Evolutionary conservation across 92 coral and sea anemone genomes (phyloP), one percentile per base, ranked within the genome.

Genomic region (Umimayanthus kanabou): DNA sequence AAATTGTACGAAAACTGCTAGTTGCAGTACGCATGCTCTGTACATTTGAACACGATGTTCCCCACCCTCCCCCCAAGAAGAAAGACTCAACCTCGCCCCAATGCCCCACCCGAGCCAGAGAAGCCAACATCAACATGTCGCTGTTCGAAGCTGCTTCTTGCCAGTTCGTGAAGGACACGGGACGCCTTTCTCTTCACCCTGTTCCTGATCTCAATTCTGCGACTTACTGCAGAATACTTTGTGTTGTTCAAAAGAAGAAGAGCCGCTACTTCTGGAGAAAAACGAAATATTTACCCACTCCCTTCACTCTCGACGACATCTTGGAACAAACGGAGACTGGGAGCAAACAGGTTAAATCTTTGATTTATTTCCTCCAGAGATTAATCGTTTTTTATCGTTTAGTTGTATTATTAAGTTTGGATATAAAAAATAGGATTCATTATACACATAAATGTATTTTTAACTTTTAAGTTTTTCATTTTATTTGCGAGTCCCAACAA

Each of bases 161-260:
- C 50, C 99, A 97, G 85, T 93, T 97, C 65, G 98, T 97, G 20
- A 97, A 95, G 81, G 98, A 97, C 45, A 94, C 96, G 16, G 98
- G 98, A 14, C 86, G 98, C 47, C 81, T 90, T 8, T 90, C 97
- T 15, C 92, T 97, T 43, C 94, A 85, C 77, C 90, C 99, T 10
- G 94, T 95, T 6, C 88, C 81, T 18, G 98, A 97, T 85, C 91
- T 96, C 49, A 93, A 94, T 82, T 88, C 98, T 53, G 91, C 99
- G 14, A 30, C 91, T 25, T 90, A 90, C 75, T 93, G 95, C 85
- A 87, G 88, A 45, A 82, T 97, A 74, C 90, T 95, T 22, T 92
- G 93, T 79, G 91, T 95, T 57, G 89, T 97, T 29, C 92, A 91
- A 79, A 92, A 90, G 58, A 94, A 95, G 84, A 92, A 88, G 77